Percentiles rank a stretch among this genome's conserved stretches.
Evolutionary conservation across 2,113 vertebrate genomes (phyloP).

Genomic region (Caretta caretta): DNA sequence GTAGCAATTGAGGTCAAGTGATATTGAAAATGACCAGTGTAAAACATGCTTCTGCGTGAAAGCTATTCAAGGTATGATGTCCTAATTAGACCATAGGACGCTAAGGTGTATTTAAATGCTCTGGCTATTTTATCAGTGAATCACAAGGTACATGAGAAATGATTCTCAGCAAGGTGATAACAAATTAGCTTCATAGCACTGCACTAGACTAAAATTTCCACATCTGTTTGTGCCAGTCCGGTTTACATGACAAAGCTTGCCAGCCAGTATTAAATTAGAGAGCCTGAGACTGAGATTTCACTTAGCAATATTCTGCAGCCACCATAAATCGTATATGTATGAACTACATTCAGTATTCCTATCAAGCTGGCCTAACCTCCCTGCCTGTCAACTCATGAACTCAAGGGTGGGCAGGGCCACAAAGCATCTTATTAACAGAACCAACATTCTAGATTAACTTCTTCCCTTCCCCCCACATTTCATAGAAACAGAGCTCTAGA

Average conservation of each 20-base stretch:
- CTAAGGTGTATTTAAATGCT: not conserved
- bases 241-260: constrained; percentile 2
- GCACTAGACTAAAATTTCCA: not conserved
- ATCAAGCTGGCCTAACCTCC: not conserved
- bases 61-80: not conserved
- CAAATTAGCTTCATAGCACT: not conserved
- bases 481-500: not conserved
- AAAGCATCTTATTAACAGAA: not conserved
- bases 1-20: constrained; percentile 35
- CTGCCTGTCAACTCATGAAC: not conserved
- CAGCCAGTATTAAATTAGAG: not conserved
- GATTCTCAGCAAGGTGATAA: not conserved
- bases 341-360: not conserved
- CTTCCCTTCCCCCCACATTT: not conserved
- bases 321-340: not conserved
- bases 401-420: not conserved
- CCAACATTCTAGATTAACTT: not conserved
- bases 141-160: not conserved
- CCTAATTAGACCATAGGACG: not conserved
- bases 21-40: not conserved
- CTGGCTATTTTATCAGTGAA: constrained; percentile 15
- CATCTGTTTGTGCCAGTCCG: not conserved
- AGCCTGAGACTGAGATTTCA: not conserved
- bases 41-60: constrained; percentile 16
- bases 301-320: not conserved